phyloP scores from a whole-genome alignment of 2,113 vertebrate genomes.

The Rousettus leschenaultii region DNA sequence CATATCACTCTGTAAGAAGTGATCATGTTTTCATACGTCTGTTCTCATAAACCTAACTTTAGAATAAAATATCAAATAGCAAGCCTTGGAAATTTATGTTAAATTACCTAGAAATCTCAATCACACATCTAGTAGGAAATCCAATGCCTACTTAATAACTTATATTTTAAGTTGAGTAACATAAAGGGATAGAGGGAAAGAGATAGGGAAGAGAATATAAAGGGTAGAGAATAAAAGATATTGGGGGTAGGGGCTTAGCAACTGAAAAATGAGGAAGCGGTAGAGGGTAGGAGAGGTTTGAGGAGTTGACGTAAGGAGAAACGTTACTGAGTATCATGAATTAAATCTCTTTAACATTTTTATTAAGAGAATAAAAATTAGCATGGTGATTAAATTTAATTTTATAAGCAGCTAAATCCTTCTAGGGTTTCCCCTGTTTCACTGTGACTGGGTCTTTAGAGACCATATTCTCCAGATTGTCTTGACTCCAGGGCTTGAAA shows the following conservation, averaged over 20 bases:
- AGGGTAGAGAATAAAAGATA: background rate
- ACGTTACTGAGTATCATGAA: background rate
- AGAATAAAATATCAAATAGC: background rate
- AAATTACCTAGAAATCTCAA: background rate
- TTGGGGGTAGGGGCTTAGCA: background rate
- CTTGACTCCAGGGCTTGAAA: background rate
- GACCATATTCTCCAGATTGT: background rate
- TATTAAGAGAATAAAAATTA: background rate
- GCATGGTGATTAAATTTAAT: background rate
- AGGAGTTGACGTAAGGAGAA: background rate
- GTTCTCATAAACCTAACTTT: background rate
- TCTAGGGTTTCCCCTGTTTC: background rate
- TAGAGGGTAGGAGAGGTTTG: accelerated
- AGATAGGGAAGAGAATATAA: background rate
- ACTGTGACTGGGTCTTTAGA: background rate
- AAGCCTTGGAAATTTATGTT: background rate
- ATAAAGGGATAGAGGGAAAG: background rate
- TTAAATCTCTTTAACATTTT: background rate
- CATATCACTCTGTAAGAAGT: background rate
- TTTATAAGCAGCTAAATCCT: background rate
- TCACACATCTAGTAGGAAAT: background rate
- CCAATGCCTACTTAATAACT: background rate
- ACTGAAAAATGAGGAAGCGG: background rate
- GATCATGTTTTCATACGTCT: background rate
- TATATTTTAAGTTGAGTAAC: background rate